Evolutionary conservation across 2,797 vertebrate genomes (phyloP), one percentile per base, ranked within the genome.

Genomic region (Enteromius afrohamiltoni): DNA sequence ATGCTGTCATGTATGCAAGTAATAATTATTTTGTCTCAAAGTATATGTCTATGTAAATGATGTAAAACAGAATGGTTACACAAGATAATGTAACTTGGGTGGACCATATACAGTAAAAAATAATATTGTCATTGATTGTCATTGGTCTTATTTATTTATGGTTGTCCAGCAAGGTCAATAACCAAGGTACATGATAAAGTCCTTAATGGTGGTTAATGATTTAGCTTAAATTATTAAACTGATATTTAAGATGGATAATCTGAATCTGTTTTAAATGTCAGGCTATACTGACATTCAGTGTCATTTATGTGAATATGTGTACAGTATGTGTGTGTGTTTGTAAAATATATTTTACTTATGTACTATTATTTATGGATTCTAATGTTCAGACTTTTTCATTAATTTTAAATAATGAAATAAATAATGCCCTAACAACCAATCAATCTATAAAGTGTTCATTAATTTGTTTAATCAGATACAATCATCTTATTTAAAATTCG

Each of bases 221-320:
- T 82, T 34, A 23, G 14, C 55, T 64, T 82, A 37, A 49, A 82
- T 51, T 37, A 51, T 74, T 74, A 3, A 74, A 40, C 14, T 49
- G 23, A 64, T 26, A 51, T 26, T 75, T 65, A 51, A 64, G 23
- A 74, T 81, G n/a, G 21, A 70, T 42, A 69, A 29, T 55, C 19
- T 62, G 17, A 69, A 40, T 64, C 40, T 23, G 29, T 64, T 81
- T 81, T 73, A 23, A 49, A 62, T 73, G n/a, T 31, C 17, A 55
- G 10, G 21, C 13, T 47, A 49, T 49, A 37, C 29, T 53, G 45
- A 31, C 2, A n/a, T 78, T 78, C 62, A 31, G 26, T 78, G 17
- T 65, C 21, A 31, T 78, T 78, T 69, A 64, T 31, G 26, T 0
- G 0, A 31, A 64, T 31, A 17, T 62, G 13, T 29, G 2, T 62